phyloP scores from a whole-genome alignment of 2,797 vertebrate species.

The Chromis chromis region DNA sequence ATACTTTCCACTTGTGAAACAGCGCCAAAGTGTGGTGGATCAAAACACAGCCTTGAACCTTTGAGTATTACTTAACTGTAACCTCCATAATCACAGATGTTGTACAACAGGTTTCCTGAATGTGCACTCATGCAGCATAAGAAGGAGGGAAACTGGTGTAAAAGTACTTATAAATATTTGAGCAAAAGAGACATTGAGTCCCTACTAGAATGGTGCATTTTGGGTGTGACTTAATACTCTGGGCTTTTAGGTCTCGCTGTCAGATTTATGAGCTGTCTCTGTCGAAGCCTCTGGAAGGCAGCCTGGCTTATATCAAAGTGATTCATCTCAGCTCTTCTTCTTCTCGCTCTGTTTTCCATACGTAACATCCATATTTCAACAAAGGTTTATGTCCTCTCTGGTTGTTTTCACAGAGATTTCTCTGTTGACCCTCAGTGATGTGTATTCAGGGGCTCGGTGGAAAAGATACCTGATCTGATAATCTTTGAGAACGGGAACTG shows the following conservation, averaged over 20 bases:
- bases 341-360: constrained; percentile 38
- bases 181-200: constrained; percentile 40
- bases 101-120: constrained; percentile 25
- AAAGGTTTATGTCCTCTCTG: constrained; percentile 23
- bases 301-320: constrained; percentile 70
- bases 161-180: constrained; percentile 58
- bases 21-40: constrained; percentile 45
- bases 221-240: constrained; percentile 61
- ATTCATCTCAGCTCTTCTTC: constrained; percentile 35
- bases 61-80: constrained; percentile 12
- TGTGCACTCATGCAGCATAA: constrained; percentile 4
- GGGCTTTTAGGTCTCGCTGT: constrained; percentile 48
- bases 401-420: constrained; percentile 24
- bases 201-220: constrained; percentile 39
- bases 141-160: constrained; percentile 4
- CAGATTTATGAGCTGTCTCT: constrained; percentile 67
- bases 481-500: constrained; percentile 2
- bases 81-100: constrained; percentile 31
- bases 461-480: constrained; percentile 21
- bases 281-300: constrained; percentile 47
- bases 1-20: constrained; percentile 69
- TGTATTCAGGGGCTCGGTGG: neutral
- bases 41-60: constrained; percentile 31
- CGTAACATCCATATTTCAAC: constrained; percentile 41
- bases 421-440: constrained; percentile 34